phyloP scores from a whole-genome alignment of 2,888 invertebrate genomes.

The Vesta saturnalis region DNA sequence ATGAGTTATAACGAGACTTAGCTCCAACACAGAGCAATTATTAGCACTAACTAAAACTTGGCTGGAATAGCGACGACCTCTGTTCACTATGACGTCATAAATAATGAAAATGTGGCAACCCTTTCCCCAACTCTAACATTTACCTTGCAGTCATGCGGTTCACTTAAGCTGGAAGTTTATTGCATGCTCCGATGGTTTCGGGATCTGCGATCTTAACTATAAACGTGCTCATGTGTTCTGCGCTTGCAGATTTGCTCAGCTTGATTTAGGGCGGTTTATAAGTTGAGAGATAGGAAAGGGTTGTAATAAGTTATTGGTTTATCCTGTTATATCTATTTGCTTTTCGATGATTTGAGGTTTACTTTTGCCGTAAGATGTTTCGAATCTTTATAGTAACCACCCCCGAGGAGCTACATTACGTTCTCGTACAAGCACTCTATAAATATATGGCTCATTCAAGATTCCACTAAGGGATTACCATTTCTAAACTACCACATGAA shows the following conservation, averaged over 20 bases:
- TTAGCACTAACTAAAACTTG: constrained; percentile 56
- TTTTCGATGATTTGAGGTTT: constrained; percentile 56
- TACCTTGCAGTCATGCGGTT: constrained; percentile 62
- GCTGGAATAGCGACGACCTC: constrained; percentile 53
- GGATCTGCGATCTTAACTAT: constrained; percentile 56
- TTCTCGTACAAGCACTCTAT: neutral
- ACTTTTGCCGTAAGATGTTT: constrained; percentile 28
- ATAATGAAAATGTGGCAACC: constrained; percentile 54
- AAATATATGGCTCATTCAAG: constrained; percentile 13
- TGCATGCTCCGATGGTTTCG: constrained; percentile 59
- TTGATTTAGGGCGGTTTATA: constrained; percentile 60
- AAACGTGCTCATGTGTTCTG: constrained; percentile 59
- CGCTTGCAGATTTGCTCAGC: constrained; percentile 59
- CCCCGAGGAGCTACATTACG: neutral
- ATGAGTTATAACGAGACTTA: constrained; percentile 51
- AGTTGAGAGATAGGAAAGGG: constrained; percentile 54
- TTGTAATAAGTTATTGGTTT: constrained; percentile 60
- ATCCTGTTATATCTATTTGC: constrained; percentile 57
- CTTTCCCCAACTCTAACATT: constrained; percentile 51
- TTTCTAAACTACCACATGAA: neutral
- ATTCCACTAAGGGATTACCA: constrained; percentile 7
- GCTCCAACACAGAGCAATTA: constrained; percentile 52
- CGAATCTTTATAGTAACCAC: constrained; percentile 22
- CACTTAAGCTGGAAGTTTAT: constrained; percentile 62
- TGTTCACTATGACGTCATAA: constrained; percentile 56